phyloP scores from a whole-genome alignment of 2,113 vertebrate species.

The Halcyon senegalensis region DNA sequence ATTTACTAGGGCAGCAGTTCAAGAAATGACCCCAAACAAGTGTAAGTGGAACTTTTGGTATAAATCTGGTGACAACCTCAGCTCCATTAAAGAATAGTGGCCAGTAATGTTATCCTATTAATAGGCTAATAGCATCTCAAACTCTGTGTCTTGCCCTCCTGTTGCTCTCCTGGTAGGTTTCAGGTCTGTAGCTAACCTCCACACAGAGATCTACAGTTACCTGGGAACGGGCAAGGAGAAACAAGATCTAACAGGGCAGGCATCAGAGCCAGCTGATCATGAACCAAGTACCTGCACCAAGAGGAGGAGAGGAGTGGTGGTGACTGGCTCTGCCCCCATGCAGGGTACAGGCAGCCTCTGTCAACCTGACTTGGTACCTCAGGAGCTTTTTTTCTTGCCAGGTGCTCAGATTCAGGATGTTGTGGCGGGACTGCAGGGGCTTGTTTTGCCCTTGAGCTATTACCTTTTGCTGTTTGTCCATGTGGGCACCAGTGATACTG shows the following conservation, averaged over 20 bases:
- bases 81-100: background rate
- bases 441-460: background rate
- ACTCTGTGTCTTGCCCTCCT: background rate
- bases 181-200: background rate
- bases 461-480: background rate
- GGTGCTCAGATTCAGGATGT: background rate
- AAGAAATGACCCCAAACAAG: background rate
- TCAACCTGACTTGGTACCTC: background rate
- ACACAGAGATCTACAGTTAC: background rate
- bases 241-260: background rate
- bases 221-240: background rate
- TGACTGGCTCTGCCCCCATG: background rate
- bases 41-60: background rate
- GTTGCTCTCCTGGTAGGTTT: background rate
- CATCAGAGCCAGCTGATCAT: background rate
- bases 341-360: background rate
- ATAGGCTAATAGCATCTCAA: background rate
- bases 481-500: accelerated
- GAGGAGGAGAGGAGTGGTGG: accelerated
- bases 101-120: background rate
- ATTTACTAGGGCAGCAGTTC: background rate
- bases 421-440: background rate
- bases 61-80: background rate
- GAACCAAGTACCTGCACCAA: background rate
- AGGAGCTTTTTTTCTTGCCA: background rate